These are phyloP conservation scores for Aeoliscus strigatus DNA, from an alignment of 2,797 vertebrate genomes.

Conservation along the genomic window DNA sequence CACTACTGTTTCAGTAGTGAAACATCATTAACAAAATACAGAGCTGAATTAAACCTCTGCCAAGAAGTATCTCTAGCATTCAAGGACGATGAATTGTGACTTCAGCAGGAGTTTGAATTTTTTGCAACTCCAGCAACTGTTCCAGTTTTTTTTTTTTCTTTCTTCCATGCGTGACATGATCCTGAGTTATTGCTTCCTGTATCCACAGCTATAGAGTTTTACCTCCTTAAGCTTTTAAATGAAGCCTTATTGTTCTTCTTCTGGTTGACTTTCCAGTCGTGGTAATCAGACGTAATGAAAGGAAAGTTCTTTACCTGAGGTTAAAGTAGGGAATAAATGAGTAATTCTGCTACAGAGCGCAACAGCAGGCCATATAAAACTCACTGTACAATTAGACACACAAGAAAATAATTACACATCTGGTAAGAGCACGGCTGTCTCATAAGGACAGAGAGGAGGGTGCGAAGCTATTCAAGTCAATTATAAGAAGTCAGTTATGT, in stretches of 20 bases:
- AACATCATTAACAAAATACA: conserved; percentile 50
- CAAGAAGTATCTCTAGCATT: conserved; percentile 46
- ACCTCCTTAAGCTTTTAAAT: conserved; percentile 27
- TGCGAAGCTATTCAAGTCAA: conserved; percentile 71
- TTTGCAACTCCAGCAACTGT: conserved; percentile 62
- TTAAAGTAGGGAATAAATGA: conserved; percentile 66
- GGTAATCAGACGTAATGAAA: conserved; percentile 41
- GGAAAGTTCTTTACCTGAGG: conserved; percentile 31
- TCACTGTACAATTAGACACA: conserved; percentile 71
- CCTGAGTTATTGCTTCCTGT: conserved; percentile 68
- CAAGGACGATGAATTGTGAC: conserved; percentile 27
- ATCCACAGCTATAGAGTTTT: conserved; percentile 28
- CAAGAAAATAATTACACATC: conserved; percentile 75
- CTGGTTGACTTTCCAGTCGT: conserved; percentile 40
- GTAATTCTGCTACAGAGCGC: conserved; percentile 64
- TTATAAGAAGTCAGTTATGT: conserved; percentile 71
- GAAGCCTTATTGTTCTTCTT: conserved; percentile 44
- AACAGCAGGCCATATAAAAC: conserved; percentile 67
- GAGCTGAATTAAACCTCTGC: conserved; percentile 43
- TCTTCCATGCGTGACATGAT: conserved; percentile 43
- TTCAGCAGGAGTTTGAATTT: conserved; percentile 55
- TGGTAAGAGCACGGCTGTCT: conserved; percentile 59
- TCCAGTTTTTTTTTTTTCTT: conserved; percentile 40
- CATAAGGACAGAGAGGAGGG: conserved; percentile 62
- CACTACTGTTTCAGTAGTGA: conserved; percentile 60